These are phyloP conservation scores for Oreochromis tanganicae DNA, from an alignment of 2,113 vertebrate species.

Conservation along the genomic window DNA sequence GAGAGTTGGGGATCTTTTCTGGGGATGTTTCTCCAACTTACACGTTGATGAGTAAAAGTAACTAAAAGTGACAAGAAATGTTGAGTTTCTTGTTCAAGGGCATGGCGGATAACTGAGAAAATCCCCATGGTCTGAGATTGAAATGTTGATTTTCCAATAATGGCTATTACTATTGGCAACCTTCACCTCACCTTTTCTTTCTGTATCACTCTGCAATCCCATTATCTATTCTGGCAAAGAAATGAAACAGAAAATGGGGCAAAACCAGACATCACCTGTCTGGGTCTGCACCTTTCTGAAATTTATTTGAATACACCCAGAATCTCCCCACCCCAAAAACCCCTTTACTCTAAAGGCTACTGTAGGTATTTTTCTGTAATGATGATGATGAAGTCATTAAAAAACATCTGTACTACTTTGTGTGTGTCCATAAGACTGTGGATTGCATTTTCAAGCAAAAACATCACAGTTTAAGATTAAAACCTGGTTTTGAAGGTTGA, in stretches of 20 bases:
- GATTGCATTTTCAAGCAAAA: background rate
- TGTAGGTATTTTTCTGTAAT: background rate
- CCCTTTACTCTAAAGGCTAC: background rate
- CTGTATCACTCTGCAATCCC: background rate
- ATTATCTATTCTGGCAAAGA: background rate
- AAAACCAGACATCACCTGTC: background rate
- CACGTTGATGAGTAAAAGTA: background rate
- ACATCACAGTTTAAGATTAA: background rate
- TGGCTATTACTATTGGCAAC: background rate
- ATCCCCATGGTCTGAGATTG: background rate
- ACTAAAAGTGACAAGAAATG: background rate
- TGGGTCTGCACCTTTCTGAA: background rate
- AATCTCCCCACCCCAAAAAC: background rate
- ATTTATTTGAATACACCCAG: background rate
- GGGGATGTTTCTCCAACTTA: background rate
- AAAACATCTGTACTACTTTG: background rate
- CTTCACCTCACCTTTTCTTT: background rate
- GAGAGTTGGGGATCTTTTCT: background rate
- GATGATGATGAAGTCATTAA: background rate
- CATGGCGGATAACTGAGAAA: background rate
- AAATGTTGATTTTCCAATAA: conserved; percentile 4
- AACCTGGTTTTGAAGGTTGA: background rate
- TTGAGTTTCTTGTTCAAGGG: background rate
- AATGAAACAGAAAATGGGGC: background rate
- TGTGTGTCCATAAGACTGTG: background rate